Evolutionary conservation across 2,113 vertebrate genomes (phyloP).

Genomic region (Labrus mixtus): DNA sequence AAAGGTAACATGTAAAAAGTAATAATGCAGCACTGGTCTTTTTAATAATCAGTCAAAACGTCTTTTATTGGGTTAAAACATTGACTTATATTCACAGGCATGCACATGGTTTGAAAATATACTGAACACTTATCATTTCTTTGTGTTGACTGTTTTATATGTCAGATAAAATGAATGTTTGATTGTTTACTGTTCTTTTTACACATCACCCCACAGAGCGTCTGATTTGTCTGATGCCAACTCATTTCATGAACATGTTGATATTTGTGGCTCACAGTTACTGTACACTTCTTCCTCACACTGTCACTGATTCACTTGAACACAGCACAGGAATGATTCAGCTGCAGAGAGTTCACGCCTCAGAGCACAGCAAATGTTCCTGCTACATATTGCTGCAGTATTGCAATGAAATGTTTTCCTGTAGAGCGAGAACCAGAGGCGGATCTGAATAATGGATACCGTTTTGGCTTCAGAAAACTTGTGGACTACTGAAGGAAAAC

Average conservation of each 20-base stretch:
- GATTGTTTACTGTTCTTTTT: neutral
- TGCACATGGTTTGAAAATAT: neutral
- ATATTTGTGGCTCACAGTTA: conserved; percentile 1
- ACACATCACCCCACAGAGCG: neutral
- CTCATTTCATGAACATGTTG: neutral
- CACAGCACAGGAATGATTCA: neutral
- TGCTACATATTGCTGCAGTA: neutral
- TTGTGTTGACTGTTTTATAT: neutral
- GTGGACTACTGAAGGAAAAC: neutral
- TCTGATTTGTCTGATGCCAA: neutral
- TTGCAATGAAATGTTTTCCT: conserved; percentile 12
- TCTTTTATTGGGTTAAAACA: neutral
- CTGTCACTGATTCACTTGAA: conserved; percentile 11
- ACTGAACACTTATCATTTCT: neutral
- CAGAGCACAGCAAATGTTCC: conserved; percentile 1
- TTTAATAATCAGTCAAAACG: neutral
- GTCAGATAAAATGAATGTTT: neutral
- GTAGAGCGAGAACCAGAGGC: conserved; percentile 4
- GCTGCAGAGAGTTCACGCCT: neutral
- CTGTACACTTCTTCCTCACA: neutral
- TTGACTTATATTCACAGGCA: neutral
- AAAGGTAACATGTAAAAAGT: neutral
- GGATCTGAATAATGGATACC: conserved; percentile 17
- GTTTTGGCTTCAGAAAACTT: neutral
- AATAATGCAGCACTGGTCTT: neutral